These are phyloP conservation scores for Ormyrus thymus DNA, from an alignment of 2,888 invertebrate genomes.

Conservation along the genomic window DNA sequence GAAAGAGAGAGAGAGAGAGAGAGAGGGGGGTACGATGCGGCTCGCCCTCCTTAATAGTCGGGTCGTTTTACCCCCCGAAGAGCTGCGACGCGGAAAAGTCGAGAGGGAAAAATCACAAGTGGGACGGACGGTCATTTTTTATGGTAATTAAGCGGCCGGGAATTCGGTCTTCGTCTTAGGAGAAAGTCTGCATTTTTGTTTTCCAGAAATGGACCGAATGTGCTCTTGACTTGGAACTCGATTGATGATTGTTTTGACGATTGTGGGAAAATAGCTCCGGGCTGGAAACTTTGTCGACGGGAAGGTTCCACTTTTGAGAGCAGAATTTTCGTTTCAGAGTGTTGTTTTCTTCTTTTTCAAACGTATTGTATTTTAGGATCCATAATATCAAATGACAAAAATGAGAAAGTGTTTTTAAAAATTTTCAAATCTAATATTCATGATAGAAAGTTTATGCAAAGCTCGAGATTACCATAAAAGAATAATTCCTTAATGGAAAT, in stretches of 20 bases:
- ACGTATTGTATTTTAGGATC: too few relatives aligned
- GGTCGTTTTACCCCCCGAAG: slow-evolving; percentile 29
- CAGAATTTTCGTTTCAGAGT: too few relatives aligned
- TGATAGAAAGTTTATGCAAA: too few relatives aligned
- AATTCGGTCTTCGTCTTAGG: background rate
- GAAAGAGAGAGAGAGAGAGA: background rate
- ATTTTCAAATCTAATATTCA: too few relatives aligned
- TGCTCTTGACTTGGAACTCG: background rate
- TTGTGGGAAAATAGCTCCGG: slow-evolving; percentile 25
- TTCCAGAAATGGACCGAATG: background rate
- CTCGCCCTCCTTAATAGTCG: slow-evolving; percentile 37
- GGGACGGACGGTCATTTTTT: slow-evolving; percentile 41
- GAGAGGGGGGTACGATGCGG: background rate
- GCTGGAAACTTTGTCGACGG: background rate
- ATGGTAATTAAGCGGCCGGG: slow-evolving; percentile 39
- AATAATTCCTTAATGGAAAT: too few relatives aligned
- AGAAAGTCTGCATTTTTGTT: slow-evolving; percentile 23
- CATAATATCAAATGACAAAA: too few relatives aligned
- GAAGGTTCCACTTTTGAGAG: background rate
- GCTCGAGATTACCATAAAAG: too few relatives aligned
- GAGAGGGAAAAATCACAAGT: slow-evolving; percentile 47
- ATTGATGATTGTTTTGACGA: slow-evolving; percentile 45
- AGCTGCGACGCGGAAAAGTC: slow-evolving; percentile 13
- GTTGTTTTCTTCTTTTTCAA: too few relatives aligned
- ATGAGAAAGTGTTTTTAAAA: too few relatives aligned